phyloP scores from a whole-genome alignment of 2,113 vertebrate genomes.

The Crotalus viridis region DNA sequence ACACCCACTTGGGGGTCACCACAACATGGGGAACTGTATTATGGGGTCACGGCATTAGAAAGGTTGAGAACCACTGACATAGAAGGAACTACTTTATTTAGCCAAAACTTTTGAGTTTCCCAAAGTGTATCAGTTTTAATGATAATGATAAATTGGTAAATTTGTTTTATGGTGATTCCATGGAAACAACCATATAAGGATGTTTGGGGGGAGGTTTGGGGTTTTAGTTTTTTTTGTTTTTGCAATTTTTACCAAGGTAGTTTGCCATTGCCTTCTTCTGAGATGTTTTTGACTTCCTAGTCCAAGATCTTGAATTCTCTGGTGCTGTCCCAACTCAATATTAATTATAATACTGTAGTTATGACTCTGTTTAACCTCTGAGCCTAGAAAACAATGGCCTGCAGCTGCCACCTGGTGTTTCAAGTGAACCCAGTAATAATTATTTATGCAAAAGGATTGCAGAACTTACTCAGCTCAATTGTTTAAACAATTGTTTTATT shows the following conservation, averaged over 20 bases:
- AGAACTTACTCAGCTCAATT: conserved; percentile 29
- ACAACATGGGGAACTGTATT: too few relatives aligned
- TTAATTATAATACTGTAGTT: background rate
- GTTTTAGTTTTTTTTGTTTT: background rate
- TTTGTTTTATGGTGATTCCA: background rate
- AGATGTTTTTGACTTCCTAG: background rate
- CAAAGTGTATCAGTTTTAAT: background rate
- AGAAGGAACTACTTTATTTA: background rate
- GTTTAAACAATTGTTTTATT: conserved; percentile 14
- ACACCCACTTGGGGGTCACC: too few relatives aligned
- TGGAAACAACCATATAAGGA: background rate
- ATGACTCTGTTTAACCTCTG: background rate
- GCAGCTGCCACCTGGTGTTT: background rate
- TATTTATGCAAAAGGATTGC: conserved; percentile 34
- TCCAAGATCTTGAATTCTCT: background rate
- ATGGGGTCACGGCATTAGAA: too few relatives aligned
- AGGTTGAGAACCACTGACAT: too few relatives aligned
- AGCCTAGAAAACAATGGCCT: background rate
- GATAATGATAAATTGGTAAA: background rate
- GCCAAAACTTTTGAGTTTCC: background rate
- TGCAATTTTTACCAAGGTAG: background rate
- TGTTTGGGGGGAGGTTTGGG: background rate
- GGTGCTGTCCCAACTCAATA: background rate
- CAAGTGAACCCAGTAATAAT: conserved; percentile 28
- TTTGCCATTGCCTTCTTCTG: background rate